A percentile compares a stretch with the other conserved stretches of the same genome.
Conservation (phyloP, 1,140 invertebrate species). For the Zeugodacus cucurbitae region DNA sequence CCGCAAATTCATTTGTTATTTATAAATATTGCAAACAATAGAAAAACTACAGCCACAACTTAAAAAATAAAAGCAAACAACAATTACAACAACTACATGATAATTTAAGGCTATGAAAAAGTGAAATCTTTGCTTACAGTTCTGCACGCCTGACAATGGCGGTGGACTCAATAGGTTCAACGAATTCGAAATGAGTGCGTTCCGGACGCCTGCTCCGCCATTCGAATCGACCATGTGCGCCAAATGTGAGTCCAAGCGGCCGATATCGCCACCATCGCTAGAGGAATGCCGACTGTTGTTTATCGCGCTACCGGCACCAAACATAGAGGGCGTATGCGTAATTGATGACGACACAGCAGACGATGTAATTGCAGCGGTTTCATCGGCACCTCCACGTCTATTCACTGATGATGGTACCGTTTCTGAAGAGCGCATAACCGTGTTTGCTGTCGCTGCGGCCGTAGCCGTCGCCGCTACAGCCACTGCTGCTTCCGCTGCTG, state of each 20-base stretch:
- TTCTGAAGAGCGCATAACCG: slow-evolving; percentile 53
- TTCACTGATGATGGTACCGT: slow-evolving; percentile 59
- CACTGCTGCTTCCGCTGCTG: slow-evolving; percentile 19
- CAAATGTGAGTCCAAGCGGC: slow-evolving; percentile 38
- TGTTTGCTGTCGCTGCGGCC: slow-evolving; percentile 62
- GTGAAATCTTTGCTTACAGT: slow-evolving; percentile 43
- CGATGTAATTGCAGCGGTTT: neutral
- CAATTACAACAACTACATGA: too few relatives aligned
- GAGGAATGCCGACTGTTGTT: slow-evolving; percentile 44
- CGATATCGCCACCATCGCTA: slow-evolving; percentile 48
- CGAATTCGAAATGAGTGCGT: slow-evolving; percentile 73
- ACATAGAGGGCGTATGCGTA: slow-evolving; percentile 50
- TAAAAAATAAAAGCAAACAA: too few relatives aligned
- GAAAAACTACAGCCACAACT: too few relatives aligned
- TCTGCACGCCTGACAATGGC: slow-evolving; percentile 36
- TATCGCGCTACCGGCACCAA: slow-evolving; percentile 53
- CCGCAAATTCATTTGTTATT: too few relatives aligned
- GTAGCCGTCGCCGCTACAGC: slow-evolving; percentile 59
- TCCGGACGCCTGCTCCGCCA: slow-evolving; percentile 67
- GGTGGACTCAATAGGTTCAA: slow-evolving; percentile 75
- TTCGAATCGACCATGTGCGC: slow-evolving; percentile 35
- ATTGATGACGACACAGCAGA: slow-evolving; percentile 35
- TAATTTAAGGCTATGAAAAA: neutral
- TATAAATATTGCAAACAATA: too few relatives aligned
- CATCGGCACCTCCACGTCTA: slow-evolving; percentile 62